phyloP scores from a whole-genome alignment of 2,888 invertebrate genomes.

The Plutella xylostella region DNA sequence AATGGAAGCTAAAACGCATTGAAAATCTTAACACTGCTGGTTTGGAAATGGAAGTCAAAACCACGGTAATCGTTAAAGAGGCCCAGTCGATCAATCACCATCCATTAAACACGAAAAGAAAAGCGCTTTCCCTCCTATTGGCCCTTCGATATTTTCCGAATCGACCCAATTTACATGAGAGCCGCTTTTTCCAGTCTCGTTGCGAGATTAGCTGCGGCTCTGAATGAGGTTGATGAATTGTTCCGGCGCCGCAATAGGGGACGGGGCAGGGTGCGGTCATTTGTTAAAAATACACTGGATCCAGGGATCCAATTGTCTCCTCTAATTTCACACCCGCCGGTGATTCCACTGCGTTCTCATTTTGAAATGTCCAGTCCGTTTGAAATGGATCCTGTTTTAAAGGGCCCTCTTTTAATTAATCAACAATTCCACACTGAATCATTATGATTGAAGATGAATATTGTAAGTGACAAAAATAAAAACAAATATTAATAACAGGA shows the following conservation, averaged over 20 bases:
- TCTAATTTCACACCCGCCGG: constrained; percentile 66
- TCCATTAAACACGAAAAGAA: constrained; percentile 70
- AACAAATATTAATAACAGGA: constrained; percentile 16
- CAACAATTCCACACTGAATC: background rate
- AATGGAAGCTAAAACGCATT: too few species aligned
- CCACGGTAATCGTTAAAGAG: constrained; percentile 59
- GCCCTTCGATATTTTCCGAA: constrained; percentile 42
- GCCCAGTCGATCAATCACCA: constrained; percentile 66
- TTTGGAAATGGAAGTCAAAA: constrained; percentile 52
- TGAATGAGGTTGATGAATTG: constrained; percentile 70
- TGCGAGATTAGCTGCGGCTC: constrained; percentile 63
- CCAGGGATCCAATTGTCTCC: constrained; percentile 68
- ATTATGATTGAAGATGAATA: background rate
- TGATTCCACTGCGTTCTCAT: constrained; percentile 30
- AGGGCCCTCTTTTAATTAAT: constrained; percentile 1
- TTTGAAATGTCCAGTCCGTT: constrained; percentile 20
- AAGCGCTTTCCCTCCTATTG: constrained; percentile 66
- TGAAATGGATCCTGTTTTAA: constrained; percentile 42
- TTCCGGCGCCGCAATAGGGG: constrained; percentile 40
- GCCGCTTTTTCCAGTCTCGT: constrained; percentile 63
- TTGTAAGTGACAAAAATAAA: constrained; percentile 9
- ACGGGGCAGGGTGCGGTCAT: constrained; percentile 51
- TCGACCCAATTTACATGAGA: constrained; percentile 70
- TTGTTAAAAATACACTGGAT: constrained; percentile 71
- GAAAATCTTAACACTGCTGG: too few species aligned